A percentile compares a stretch with the other conserved stretches of the same genome.
These are phyloP conservation scores for Fragum sueziense DNA, from an alignment of 2,888 invertebrate species.

Conservation along the genomic window DNA sequence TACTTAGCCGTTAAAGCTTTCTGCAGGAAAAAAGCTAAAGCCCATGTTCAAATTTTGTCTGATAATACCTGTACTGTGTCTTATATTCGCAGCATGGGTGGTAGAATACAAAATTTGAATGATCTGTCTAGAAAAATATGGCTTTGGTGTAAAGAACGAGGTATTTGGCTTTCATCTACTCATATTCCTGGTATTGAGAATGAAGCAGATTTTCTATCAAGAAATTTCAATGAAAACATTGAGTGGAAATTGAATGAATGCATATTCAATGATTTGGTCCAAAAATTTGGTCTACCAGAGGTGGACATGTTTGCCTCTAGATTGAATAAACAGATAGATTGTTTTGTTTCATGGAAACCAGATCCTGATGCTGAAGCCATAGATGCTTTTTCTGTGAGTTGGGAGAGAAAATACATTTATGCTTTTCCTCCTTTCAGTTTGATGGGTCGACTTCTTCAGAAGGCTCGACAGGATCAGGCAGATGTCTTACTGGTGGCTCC, in stretches of 20 bases:
- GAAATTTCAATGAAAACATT: conserved; percentile 25
- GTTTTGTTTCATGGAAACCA: conserved; percentile 27
- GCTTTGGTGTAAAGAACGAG: conserved; percentile 11
- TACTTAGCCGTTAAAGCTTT: conserved; percentile 3
- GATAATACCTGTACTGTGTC: conserved; percentile 12
- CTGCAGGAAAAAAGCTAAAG: background rate
- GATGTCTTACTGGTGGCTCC: conserved; percentile 38
- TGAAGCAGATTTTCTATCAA: conserved; percentile 16
- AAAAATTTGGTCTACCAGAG: conserved; percentile 17
- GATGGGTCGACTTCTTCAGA: conserved; percentile 28
- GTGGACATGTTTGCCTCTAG: conserved; percentile 26
- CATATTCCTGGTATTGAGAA: conserved; percentile 11
- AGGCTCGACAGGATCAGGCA: conserved; percentile 32
- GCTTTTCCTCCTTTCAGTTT: conserved; percentile 44
- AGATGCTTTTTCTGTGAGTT: conserved; percentile 33
- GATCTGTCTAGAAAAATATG: conserved; percentile 5
- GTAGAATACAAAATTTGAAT: conserved; percentile 4
- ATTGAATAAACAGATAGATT: conserved; percentile 19
- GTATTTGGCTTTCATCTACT: conserved; percentile 12
- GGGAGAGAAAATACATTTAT: conserved; percentile 23
- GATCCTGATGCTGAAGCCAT: conserved; percentile 28
- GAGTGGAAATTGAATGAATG: conserved; percentile 27
- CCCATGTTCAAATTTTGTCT: conserved; percentile 18
- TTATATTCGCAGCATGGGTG: conserved; percentile 12
- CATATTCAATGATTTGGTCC: background rate